Conservation (phyloP, 2,888 invertebrate species). For the Acronicta aceris region DNA sequence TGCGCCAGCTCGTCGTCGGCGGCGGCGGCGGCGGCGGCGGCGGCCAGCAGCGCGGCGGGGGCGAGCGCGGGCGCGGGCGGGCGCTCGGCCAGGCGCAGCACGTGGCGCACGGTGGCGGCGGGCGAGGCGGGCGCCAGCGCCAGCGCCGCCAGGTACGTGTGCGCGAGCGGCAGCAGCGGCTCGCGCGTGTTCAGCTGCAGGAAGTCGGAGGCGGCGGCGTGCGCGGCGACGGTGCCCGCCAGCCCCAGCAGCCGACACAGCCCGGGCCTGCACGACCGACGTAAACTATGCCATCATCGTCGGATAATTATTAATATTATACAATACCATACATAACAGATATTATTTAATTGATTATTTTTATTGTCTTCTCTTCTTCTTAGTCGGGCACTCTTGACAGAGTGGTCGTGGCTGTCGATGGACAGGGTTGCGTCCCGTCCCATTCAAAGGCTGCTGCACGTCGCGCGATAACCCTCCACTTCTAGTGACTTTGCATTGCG, state of each 20-base stretch:
- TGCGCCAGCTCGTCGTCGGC: conserved; percentile 17
- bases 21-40: conserved; percentile 44
- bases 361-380: too few relatives aligned
- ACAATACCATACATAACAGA: too few relatives aligned
- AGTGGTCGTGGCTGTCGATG: too few relatives aligned
- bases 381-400: too few relatives aligned
- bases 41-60: conserved; percentile 35
- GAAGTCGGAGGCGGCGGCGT: conserved; percentile 62
- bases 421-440: too few relatives aligned
- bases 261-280: conserved; percentile 32
- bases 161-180: conserved; percentile 35
- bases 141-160: conserved; percentile 29
- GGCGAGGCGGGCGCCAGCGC: conserved; percentile 57
- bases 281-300: neutral
- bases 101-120: conserved; percentile 54
- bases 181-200: conserved; percentile 63
- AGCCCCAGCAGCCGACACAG: conserved; percentile 67
- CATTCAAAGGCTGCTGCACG: too few relatives aligned
- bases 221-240: conserved; percentile 62
- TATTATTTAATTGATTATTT: too few relatives aligned
- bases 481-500: too few relatives aligned
- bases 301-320: too few relatives aligned
- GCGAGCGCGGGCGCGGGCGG: conserved; percentile 10
- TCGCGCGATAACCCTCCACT: too few relatives aligned
- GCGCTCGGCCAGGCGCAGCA: conserved; percentile 36